Percentiles rank a stretch among this genome's conserved stretches.
These are phyloP conservation scores for Heliconius ethilla DNA, from an alignment of 2,888 invertebrate genomes.

Conservation along the genomic window DNA sequence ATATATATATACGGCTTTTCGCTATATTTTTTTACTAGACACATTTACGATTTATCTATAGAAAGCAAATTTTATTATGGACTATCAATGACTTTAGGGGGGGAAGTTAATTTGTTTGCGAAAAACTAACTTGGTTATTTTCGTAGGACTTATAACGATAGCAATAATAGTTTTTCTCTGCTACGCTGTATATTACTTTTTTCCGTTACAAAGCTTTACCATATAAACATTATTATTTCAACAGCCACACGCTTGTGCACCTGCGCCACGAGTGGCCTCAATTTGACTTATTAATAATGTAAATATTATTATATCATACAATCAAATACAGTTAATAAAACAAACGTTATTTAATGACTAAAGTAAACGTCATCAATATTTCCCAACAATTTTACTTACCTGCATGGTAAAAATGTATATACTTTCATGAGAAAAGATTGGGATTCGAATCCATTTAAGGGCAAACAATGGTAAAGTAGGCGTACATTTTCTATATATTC, in stretches of 20 bases:
- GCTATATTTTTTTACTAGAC: constrained; percentile 9
- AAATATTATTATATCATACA: not conserved
- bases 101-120: constrained; percentile 32
- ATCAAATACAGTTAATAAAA: not conserved
- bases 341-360: not conserved
- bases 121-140: constrained; percentile 28
- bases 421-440: not conserved
- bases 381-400: not conserved
- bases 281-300: not conserved
- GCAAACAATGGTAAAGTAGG: not conserved
- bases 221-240: not conserved
- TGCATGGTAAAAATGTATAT: not conserved
- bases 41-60: constrained; percentile 24
- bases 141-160: not conserved
- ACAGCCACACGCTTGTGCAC: accelerated
- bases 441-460: not conserved
- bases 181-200: not conserved
- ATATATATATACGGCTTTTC: not conserved
- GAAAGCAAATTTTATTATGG: constrained; percentile 19
- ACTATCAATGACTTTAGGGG: constrained; percentile 30
- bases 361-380: not conserved
- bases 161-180: not conserved
- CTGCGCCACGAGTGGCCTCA: no score
- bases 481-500: not conserved
- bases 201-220: no score